Evolutionary conservation across 1,140 invertebrate genomes (phyloP).

Genomic region (Adelges cooleyi): DNA sequence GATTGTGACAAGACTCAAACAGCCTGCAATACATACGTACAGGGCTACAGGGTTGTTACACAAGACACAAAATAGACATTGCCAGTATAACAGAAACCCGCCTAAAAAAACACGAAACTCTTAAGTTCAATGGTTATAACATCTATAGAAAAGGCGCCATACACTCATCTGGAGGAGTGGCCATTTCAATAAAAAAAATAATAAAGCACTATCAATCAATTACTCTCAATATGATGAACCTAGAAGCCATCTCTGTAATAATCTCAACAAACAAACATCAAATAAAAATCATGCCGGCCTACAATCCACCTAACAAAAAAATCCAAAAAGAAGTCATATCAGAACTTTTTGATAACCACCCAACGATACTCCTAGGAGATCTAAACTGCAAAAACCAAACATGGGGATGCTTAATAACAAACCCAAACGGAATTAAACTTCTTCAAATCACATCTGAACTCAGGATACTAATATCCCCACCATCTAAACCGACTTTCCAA

Average conservation of each 20-base stretch:
- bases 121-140: not conserved
- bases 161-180: not conserved
- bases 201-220: not conserved
- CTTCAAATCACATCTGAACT: not conserved
- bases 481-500: not conserved
- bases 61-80: slow-evolving; percentile 8
- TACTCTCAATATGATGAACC: not conserved
- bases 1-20: no score
- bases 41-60: no score
- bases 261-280: not conserved
- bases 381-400: slow-evolving; percentile 9
- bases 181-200: not conserved
- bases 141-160: not conserved
- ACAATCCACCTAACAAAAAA: slow-evolving; percentile 1
- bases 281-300: not conserved
- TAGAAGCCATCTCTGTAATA: not conserved
- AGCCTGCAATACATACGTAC: no score
- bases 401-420: not conserved
- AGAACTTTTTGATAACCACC: not conserved
- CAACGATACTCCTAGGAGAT: slow-evolving; percentile 3
- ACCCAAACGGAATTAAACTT: not conserved
- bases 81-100: not conserved
- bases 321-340: not conserved
- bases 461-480: not conserved
- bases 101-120: not conserved